Evolutionary conservation across 2,888 invertebrate species (phyloP).

Genomic region (Tetranychus truncatus): DNA sequence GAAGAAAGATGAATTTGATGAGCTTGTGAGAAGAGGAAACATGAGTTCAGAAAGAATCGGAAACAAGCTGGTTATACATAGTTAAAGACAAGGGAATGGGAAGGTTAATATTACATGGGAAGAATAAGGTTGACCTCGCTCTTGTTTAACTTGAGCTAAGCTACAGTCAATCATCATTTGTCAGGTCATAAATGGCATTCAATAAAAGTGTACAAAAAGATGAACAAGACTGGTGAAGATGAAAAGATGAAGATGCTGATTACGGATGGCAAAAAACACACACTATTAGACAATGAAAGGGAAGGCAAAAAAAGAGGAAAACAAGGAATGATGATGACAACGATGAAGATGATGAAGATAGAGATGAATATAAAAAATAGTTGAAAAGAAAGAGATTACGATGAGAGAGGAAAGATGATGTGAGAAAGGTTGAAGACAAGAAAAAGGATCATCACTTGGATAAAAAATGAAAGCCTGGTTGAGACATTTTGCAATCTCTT

Average conservation of each 20-base stretch:
- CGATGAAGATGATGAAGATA: neutral
- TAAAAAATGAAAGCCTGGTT: neutral
- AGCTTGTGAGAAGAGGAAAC: neutral
- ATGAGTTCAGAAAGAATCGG: neutral
- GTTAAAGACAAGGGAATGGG: neutral
- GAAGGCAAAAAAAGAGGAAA: neutral
- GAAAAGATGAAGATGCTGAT: constrained; percentile 4
- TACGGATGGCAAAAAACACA: neutral
- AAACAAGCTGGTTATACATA: neutral
- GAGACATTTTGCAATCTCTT: neutral
- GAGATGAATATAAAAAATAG: neutral
- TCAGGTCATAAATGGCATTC: constrained; percentile 3
- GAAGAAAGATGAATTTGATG: too few relatives aligned
- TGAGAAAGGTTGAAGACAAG: neutral
- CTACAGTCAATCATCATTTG: neutral
- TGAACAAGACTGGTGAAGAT: neutral
- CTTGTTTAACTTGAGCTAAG: neutral
- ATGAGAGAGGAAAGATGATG: neutral
- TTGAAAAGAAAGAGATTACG: neutral
- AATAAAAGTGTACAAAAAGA: neutral
- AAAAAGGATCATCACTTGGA: neutral
- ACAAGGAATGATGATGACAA: neutral
- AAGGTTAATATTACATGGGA: neutral
- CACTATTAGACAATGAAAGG: neutral
- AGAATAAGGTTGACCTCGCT: neutral